Base-by-base conservation (phyloP, 1,140 invertebrate species). In the Drosophila biarmipes region DNA sequence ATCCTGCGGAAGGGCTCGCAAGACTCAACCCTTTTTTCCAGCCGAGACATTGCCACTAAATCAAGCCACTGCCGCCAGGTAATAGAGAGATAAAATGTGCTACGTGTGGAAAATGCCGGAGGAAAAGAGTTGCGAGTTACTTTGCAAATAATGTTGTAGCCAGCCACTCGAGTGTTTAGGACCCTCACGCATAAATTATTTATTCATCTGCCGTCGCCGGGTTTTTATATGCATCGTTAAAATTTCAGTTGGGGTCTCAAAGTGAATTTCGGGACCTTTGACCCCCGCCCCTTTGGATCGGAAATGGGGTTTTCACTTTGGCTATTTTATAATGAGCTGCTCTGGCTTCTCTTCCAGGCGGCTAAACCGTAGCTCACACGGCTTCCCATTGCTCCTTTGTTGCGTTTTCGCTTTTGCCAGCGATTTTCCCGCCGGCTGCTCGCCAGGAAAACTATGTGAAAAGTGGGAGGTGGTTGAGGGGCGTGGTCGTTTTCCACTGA, bases 71-170 rank as follows among this genome's bases (percentile, higher is more conserved):
- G 52, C 48, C 29, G n/a, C 31, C 74, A 58, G 78, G 77, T 89
- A 90, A 90, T 90, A 85, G 73, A 87, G 76, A 90, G 68, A 90
- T 90, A 90, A 79, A 90, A 87, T 43, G 68, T 67, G 76, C 72
- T 87, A 90, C 87, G 87, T 90, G 87, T 76, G 77, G 68, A 80
- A 71, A 79, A 43, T 55, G 73, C 38, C 15, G 21, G 46, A 66
- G 57, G 45, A 31, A 54, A 17, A 17, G 38, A 52, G 17, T 29
- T 46, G n/a, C 34, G 34, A 67, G 59, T 58, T 71, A 80, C 64
- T 42, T 66, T 31, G 46, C 73, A 76, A 75, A 76, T 76, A 87
- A 81, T 81, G 78, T 74, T 81, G 78, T 74, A 48, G 58, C 17
- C 54, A 48, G 38, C 42, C 61, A 55, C 43, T 43, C 29, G 57